Evolutionary conservation across 2,113 vertebrate species (phyloP).

Genomic region (Saccopteryx leptura): DNA sequence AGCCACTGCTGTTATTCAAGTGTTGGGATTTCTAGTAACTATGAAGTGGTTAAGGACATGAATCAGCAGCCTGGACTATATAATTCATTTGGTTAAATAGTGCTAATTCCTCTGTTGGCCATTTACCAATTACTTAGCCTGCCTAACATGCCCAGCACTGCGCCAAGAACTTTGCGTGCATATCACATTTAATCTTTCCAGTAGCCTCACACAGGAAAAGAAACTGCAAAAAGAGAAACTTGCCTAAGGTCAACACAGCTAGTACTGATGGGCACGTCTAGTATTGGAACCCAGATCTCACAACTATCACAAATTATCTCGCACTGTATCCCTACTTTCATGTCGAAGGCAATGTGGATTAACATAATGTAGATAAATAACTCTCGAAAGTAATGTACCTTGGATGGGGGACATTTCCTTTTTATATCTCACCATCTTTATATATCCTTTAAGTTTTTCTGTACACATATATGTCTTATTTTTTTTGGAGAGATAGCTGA

Average conservation of each 20-base stretch:
- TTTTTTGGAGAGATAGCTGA: background rate
- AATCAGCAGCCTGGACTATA: background rate
- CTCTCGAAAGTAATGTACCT: background rate
- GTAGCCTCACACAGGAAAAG: background rate
- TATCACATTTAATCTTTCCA: constrained; percentile 9
- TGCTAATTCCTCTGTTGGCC: constrained; percentile 9
- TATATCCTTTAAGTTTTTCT: constrained; percentile 15
- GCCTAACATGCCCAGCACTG: background rate
- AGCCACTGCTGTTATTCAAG: background rate
- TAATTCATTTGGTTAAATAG: background rate
- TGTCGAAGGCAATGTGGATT: background rate
- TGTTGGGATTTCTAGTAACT: background rate
- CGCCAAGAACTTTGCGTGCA: background rate
- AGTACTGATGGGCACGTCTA: background rate
- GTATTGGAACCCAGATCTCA: background rate
- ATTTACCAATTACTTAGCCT: background rate
- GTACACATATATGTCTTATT: background rate
- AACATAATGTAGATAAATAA: background rate
- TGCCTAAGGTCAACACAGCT: background rate
- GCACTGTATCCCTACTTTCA: background rate
- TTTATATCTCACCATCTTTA: background rate
- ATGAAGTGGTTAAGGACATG: background rate
- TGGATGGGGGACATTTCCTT: background rate
- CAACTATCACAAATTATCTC: background rate
- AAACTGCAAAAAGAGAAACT: background rate